phyloP scores from a whole-genome alignment of 2,888 invertebrate species.

The Chydorus sphaericus region DNA sequence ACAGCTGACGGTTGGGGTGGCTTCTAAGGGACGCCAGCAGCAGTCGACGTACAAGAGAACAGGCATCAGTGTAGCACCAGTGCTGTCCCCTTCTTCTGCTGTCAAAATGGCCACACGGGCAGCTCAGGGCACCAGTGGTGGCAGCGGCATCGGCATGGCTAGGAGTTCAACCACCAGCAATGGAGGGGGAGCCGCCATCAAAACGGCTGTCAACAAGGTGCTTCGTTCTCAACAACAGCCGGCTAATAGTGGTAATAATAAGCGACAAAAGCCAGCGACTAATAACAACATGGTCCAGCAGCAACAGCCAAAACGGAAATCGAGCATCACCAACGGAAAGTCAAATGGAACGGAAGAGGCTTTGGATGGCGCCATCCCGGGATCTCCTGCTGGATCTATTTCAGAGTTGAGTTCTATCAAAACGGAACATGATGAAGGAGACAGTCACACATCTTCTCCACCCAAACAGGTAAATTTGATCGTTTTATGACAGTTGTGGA shows the following conservation, averaged over 20 bases:
- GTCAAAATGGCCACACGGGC: slow-evolving; percentile 4
- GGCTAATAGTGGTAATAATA: too few relatives aligned
- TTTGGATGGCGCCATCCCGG: too few relatives aligned
- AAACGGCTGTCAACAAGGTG: background rate
- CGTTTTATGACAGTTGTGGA: too few relatives aligned
- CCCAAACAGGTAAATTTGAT: background rate
- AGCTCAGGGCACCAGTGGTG: background rate
- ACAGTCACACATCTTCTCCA: too few relatives aligned
- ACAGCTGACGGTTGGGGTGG: too few relatives aligned
- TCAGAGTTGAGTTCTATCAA: too few relatives aligned
- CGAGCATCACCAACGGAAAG: too few relatives aligned
- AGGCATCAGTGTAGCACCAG: background rate
- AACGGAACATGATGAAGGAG: too few relatives aligned
- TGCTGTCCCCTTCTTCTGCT: background rate
- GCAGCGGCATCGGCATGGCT: too few relatives aligned
- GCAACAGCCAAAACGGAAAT: too few relatives aligned
- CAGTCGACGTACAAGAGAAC: background rate
- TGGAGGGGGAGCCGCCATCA: background rate
- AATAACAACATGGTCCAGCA: background rate
- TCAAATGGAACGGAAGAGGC: background rate
- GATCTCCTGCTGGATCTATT: too few relatives aligned
- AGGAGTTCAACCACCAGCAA: background rate
- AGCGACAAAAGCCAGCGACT: background rate
- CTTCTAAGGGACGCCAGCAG: background rate
- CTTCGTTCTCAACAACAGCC: background rate